These are phyloP conservation scores for Ditula angustiorana DNA, from an alignment of 2,888 invertebrate genomes.

Conservation along the genomic window DNA sequence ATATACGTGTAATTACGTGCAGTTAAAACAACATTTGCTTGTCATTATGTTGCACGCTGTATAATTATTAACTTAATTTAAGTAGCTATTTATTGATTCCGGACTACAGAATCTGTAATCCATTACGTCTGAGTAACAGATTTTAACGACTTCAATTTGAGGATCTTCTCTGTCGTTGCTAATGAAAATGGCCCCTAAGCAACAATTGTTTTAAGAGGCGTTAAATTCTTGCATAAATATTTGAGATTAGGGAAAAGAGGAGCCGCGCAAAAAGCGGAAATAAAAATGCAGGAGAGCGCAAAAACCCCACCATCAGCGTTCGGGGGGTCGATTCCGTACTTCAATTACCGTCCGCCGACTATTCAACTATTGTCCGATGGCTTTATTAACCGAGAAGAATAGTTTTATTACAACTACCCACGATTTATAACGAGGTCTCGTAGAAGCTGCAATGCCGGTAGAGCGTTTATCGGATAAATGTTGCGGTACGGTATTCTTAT, in stretches of 20 bases:
- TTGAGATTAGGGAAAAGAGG: conserved; percentile 29
- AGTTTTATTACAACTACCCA: conserved; percentile 44
- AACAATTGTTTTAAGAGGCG: conserved; percentile 9
- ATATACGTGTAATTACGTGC: too few species aligned
- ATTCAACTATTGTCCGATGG: conserved; percentile 51
- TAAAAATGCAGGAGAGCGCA: conserved; percentile 52
- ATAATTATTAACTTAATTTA: too few species aligned
- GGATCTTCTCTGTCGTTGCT: not conserved
- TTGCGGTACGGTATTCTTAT: too few species aligned
- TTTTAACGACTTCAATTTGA: not conserved
- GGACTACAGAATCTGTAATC: too few species aligned
- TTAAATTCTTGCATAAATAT: conserved; percentile 33
- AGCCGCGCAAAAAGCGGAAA: conserved; percentile 38
- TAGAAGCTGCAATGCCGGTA: not conserved
- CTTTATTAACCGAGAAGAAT: conserved; percentile 55
- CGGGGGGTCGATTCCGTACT: conserved; percentile 48
- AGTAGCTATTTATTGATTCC: too few species aligned
- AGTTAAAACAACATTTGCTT: too few species aligned
- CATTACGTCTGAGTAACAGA: too few species aligned
- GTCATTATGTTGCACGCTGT: too few species aligned
- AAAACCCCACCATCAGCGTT: conserved; percentile 55
- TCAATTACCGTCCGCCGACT: conserved; percentile 54
- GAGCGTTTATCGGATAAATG: conserved; percentile 4
- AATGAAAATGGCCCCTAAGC: conserved; percentile 1
- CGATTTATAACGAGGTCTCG: conserved; percentile 3